These are phyloP conservation scores for Zaprionus gabonicus DNA, from an alignment of 1,140 invertebrate genomes.

Conservation along the genomic window DNA sequence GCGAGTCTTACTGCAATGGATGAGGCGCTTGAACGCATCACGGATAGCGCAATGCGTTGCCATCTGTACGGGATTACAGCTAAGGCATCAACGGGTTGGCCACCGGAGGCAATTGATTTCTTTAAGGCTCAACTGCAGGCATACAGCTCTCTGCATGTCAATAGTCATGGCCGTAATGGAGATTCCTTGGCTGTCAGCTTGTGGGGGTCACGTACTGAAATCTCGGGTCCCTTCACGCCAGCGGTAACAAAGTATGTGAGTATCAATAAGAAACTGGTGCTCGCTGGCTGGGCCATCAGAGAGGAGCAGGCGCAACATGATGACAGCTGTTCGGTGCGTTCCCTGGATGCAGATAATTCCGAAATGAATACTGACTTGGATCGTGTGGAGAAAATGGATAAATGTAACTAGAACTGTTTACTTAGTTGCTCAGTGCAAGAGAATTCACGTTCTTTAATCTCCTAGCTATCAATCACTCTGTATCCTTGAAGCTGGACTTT, in stretches of 20 bases:
- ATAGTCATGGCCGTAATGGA: neutral
- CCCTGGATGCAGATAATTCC: neutral
- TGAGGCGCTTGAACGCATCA: neutral
- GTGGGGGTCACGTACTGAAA: constrained; percentile 36
- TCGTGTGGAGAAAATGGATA: neutral
- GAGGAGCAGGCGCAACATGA: neutral
- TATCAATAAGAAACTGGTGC: constrained; percentile 46
- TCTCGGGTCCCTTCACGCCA: constrained; percentile 52
- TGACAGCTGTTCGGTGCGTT: neutral
- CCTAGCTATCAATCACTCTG: neutral
- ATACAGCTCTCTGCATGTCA: constrained; percentile 31
- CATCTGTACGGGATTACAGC: constrained; percentile 39
- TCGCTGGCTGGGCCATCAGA: constrained; percentile 20
- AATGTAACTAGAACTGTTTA: neutral
- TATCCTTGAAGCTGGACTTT: constrained; percentile 4
- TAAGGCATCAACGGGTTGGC: constrained; percentile 20
- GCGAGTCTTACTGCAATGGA: constrained; percentile 28
- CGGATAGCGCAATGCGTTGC: constrained; percentile 42
- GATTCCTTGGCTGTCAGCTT: constrained; percentile 36
- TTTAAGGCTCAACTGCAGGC: constrained; percentile 41
- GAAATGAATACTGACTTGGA: neutral
- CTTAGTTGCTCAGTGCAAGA: neutral
- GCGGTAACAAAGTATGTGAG: constrained; percentile 36
- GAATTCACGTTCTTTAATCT: neutral
- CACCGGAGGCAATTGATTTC: constrained; percentile 23